Evolutionary conservation across 2,797 vertebrate species (phyloP).

Genomic region (Pseudomugil tenellus): DNA sequence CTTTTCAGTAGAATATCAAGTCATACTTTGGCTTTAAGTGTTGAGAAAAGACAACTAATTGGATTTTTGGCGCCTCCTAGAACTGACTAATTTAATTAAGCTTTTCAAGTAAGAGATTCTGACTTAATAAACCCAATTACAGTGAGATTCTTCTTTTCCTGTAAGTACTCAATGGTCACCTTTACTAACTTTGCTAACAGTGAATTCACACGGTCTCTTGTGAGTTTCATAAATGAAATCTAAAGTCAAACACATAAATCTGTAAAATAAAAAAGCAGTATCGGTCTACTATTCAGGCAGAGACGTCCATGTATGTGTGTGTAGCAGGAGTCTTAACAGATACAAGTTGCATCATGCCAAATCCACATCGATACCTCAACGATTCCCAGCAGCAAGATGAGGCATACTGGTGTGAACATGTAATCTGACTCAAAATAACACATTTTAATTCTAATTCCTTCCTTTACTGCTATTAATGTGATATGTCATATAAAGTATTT

Average conservation of each 20-base stretch:
- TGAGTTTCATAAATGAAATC: slow-evolving; percentile 6
- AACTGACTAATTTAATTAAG: slow-evolving; percentile 18
- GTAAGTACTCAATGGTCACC: neutral
- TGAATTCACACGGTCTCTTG: neutral
- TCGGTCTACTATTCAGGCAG: neutral
- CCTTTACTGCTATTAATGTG: slow-evolving; percentile 15
- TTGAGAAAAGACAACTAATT: neutral
- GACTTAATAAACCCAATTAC: slow-evolving; percentile 7
- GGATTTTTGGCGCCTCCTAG: slow-evolving; percentile 8
- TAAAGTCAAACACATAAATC: neutral
- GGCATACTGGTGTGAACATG: slow-evolving; percentile 13
- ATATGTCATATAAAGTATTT: slow-evolving; percentile 26
- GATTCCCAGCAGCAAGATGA: slow-evolving; percentile 25
- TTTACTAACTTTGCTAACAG: neutral
- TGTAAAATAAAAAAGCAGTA: neutral
- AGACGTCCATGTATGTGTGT: neutral
- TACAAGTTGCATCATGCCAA: slow-evolving; percentile 15
- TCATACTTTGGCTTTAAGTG: neutral
- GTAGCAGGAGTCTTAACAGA: neutral
- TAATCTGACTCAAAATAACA: neutral
- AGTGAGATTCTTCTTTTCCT: slow-evolving; percentile 2
- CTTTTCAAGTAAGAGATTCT: slow-evolving; percentile 11
- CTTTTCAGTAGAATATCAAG: neutral
- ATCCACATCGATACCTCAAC: slow-evolving; percentile 1
- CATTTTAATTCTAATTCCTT: slow-evolving; percentile 21